Conservation (phyloP, 37 sponge, comb jelly and placozoan genomes). For the Haliclona indistincta region DNA sequence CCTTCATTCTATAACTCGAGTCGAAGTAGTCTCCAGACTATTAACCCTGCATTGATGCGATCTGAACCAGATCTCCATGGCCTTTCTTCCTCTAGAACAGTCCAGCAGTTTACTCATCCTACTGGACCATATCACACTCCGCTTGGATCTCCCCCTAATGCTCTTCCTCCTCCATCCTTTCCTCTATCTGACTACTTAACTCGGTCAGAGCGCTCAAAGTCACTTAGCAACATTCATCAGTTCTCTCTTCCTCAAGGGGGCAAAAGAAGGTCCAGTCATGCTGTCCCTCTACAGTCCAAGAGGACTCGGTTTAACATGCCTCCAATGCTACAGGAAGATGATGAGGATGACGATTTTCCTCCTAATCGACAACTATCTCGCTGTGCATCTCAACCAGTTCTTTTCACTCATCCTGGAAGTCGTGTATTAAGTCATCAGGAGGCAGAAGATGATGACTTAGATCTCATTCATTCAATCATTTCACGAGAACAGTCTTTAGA, state of each 20-base stretch:
- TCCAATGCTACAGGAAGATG: conserved; percentile 24
- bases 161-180: neutral
- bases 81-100: no score
- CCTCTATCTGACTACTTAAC: neutral
- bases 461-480: conserved; percentile 64
- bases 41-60: conserved; percentile 30
- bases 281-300: neutral
- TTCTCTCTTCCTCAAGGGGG: neutral
- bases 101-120: neutral
- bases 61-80: conserved; percentile 47
- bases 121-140: neutral
- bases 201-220: conserved; percentile 31
- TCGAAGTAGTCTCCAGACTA: conserved; percentile 36
- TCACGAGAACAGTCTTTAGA: conserved; percentile 29
- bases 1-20: neutral
- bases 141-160: neutral
- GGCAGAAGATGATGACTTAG: conserved; percentile 53
- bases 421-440: neutral
- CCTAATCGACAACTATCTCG: conserved; percentile 23
- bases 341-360: neutral
- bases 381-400: conserved; percentile 35
- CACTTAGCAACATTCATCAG: conserved; percentile 32
- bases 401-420: conserved; percentile 13
- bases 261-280: neutral
- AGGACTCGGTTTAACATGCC: conserved; percentile 11